Percentiles rank a stretch among this genome's conserved stretches.
Evolutionary conservation across 2,797 vertebrate genomes (phyloP).

Genomic region (Salmo trutta): DNA sequence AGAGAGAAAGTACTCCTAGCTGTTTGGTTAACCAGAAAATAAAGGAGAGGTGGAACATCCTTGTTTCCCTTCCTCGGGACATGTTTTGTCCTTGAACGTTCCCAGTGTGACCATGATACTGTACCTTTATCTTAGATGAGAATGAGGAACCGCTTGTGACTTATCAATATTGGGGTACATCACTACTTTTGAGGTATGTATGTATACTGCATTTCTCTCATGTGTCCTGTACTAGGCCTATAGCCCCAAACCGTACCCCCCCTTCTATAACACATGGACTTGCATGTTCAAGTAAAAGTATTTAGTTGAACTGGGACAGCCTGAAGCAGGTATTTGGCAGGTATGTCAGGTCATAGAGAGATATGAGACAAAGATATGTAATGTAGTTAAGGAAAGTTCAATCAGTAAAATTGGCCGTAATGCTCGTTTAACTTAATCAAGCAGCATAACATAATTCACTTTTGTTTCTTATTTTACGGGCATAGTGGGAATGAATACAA

Average conservation of each 20-base stretch:
- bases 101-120: conserved; percentile 49
- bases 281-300: background rate
- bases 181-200: background rate
- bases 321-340: background rate
- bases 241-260: background rate
- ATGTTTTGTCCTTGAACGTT: conserved; percentile 73
- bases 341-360: background rate
- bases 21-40: conserved; percentile 74
- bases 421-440: no score
- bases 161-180: conserved; percentile 34
- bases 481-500: no score
- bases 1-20: conserved; percentile 49
- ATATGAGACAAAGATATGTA: background rate
- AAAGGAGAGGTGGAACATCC: conserved; percentile 61
- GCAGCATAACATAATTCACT: no score
- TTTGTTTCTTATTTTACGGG: no score
- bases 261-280: no score
- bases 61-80: conserved; percentile 23
- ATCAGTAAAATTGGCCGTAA: no score
- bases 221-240: background rate
- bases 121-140: conserved; percentile 45
- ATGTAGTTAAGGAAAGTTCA: no score
- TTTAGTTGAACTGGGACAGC: background rate
- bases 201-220: background rate
- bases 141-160: conserved; percentile 51